These are phyloP conservation scores for Lasaia peninsularis DNA, from an alignment of 1,140 invertebrate genomes.

Conservation along the genomic window DNA sequence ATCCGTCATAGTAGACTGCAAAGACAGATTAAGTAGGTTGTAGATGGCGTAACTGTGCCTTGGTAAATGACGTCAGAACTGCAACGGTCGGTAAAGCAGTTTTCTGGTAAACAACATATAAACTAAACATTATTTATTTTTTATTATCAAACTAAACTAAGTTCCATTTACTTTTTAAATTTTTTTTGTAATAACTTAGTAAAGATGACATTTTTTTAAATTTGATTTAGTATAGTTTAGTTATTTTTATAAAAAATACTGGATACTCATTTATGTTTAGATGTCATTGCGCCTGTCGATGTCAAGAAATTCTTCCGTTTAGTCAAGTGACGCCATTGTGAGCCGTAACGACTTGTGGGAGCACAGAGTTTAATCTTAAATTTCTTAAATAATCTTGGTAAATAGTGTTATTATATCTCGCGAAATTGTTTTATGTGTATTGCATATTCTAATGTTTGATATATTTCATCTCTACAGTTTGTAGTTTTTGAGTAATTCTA, in stretches of 20 bases:
- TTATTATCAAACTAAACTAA: neutral
- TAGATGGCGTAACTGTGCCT: slow-evolving; percentile 61
- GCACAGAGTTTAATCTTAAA: slow-evolving; percentile 80
- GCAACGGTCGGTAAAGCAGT: slow-evolving; percentile 32
- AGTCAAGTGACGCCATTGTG: slow-evolving; percentile 86
- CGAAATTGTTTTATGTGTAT: slow-evolving; percentile 50
- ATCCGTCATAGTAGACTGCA: slow-evolving; percentile 62
- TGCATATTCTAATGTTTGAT: slow-evolving; percentile 36
- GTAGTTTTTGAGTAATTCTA: slow-evolving; percentile 69
- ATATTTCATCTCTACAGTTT: slow-evolving; percentile 63
- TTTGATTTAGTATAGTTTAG: neutral
- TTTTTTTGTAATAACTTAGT: neutral
- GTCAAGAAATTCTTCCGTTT: slow-evolving; percentile 65
- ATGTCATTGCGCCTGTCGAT: slow-evolving; percentile 54
- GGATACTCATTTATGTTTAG: slow-evolving; percentile 31
- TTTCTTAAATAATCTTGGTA: slow-evolving; percentile 82
- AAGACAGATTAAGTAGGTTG: slow-evolving; percentile 63
- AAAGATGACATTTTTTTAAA: too few species aligned
- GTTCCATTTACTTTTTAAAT: neutral
- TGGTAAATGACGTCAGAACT: slow-evolving; percentile 35
- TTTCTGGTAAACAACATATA: slow-evolving; percentile 15
- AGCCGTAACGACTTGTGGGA: slow-evolving; percentile 84
- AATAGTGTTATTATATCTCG: slow-evolving; percentile 77
- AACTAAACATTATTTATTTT: neutral
- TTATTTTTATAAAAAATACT: neutral